phyloP scores from a whole-genome alignment of 2,888 invertebrate species.

The Nasonia oneida region DNA sequence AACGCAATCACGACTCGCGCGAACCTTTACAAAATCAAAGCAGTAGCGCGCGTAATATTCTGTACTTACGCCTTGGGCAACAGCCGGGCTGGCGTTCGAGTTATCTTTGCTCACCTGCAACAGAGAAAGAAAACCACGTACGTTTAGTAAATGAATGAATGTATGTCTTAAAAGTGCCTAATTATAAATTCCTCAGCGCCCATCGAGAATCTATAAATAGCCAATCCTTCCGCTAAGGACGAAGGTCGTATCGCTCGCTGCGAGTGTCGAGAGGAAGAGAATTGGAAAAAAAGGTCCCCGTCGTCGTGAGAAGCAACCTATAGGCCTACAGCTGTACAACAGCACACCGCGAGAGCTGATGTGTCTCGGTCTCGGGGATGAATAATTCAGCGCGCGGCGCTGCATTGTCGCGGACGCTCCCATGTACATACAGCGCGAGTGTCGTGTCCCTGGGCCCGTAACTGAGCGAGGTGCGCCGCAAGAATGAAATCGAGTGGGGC shows the following conservation, averaged over 20 bases:
- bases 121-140: background rate
- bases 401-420: slow-evolving; percentile 75
- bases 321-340: slow-evolving; percentile 6
- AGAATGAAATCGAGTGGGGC: slow-evolving; percentile 71
- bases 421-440: slow-evolving; percentile 68
- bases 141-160: background rate
- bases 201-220: slow-evolving; percentile 16
- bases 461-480: slow-evolving; percentile 70
- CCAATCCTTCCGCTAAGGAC: slow-evolving; percentile 4
- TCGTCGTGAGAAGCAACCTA: background rate
- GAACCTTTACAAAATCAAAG: background rate
- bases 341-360: slow-evolving; percentile 1
- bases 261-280: background rate
- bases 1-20: background rate
- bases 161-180: background rate
- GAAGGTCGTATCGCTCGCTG: background rate
- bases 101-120: slow-evolving; percentile 55
- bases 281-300: background rate
- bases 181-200: background rate
- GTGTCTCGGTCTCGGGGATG: slow-evolving; percentile 65
- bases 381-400: slow-evolving; percentile 73
- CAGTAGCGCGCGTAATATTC: background rate
- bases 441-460: slow-evolving; percentile 6
- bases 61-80: slow-evolving; percentile 7
- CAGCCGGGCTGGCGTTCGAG: background rate